These are phyloP conservation scores for Cyanistes caeruleus DNA, from an alignment of 2,113 vertebrate species.

Conservation along the genomic window DNA sequence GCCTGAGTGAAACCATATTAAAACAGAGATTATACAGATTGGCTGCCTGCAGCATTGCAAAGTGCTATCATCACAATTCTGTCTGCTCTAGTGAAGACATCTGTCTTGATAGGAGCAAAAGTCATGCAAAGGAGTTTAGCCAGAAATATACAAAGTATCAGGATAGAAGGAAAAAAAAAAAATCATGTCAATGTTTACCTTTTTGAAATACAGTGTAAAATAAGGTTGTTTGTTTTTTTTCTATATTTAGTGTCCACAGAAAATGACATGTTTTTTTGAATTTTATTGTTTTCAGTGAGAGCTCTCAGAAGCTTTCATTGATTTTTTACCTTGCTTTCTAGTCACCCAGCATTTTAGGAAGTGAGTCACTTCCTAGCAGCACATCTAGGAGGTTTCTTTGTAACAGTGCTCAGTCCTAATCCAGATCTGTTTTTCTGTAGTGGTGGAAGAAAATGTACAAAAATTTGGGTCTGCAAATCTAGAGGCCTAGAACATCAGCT, in stretches of 20 bases:
- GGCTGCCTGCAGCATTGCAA: neutral
- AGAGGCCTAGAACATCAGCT: neutral
- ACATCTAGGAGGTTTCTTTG: neutral
- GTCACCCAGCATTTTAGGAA: neutral
- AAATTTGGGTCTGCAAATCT: neutral
- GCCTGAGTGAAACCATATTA: neutral
- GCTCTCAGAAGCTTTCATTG: neutral
- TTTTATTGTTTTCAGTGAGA: neutral
- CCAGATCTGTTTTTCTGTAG: neutral
- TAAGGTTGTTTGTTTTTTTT: neutral
- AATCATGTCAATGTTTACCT: neutral
- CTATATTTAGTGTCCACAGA: neutral
- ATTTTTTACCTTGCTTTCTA: neutral
- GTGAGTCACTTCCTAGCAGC: neutral
- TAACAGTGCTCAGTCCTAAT: neutral
- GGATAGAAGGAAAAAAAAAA: neutral
- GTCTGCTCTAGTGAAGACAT: neutral
- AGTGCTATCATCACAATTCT: neutral
- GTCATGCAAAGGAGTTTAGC: neutral
- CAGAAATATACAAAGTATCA: neutral
- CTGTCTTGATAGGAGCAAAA: neutral
- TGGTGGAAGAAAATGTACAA: neutral
- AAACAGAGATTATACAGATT: neutral
- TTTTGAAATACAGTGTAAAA: neutral
- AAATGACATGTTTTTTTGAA: fast-evolving